Evolutionary conservation across 2,888 invertebrate species (phyloP), one percentile per base, ranked within the genome.

Genomic region (Harpagoxenus sublaevis): DNA sequence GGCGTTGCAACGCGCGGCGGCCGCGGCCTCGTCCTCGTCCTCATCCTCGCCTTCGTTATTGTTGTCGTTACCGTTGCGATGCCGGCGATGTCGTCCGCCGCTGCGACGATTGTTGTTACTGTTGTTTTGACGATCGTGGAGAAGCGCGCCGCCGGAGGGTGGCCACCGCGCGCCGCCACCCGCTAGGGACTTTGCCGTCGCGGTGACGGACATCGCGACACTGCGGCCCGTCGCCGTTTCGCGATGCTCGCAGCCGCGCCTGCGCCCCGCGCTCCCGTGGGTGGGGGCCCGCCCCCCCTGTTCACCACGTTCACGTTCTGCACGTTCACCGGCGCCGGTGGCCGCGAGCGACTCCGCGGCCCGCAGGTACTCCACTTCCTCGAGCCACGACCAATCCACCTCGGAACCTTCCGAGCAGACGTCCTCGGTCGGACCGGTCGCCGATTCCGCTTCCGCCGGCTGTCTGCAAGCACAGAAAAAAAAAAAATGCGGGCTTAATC

Each of bases 361-460:
- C 74, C 91, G 91, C 53, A 90, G 84, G 53, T 90, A 92, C 77
- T 95, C 94, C 82, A 94, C 91, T 88, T 94, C 95, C 87, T 94
- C 95, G 6, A 95, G 91, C 95, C 95, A 95, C 39, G 95, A 95
- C 95, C 95, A 95, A 90, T 95, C 95, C 60, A 95, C 95, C 71
- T 94, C 94, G 23, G 95, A 94, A 62, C 93, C 90, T 35, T 91
- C 91, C 10, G 91, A 90, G 70, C 86, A 87, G 10, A 81, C 87
- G 35, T 90, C 91, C 53, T 89, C 90, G 6, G 39, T 84, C 28
- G 66, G 18, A 1, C 51, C 51, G 57, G 28, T 60, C 39, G 4
- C 31, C 48, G 53, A 71, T 53, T 71, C 86, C 2, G 71, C 78
- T 28, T 87, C 83, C 79, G 48, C 45, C n/a, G 86, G 53, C 8